phyloP scores from a whole-genome alignment of 2,797 vertebrate genomes.

The Pygocentrus nattereri region DNA sequence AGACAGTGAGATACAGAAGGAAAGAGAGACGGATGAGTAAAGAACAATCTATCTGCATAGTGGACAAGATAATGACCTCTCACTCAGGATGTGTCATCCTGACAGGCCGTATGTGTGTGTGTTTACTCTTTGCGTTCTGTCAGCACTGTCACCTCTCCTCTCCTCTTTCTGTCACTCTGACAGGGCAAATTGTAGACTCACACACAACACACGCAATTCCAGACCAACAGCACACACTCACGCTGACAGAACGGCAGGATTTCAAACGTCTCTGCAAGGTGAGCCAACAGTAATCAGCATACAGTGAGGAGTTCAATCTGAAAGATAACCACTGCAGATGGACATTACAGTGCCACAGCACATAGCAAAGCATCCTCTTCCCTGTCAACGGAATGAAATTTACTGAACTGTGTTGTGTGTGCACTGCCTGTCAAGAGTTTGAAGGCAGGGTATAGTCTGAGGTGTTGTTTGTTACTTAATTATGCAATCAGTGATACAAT shows the following conservation, averaged over 20 bases:
- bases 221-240: constrained; percentile 9
- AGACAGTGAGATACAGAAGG: background rate
- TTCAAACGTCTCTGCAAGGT: constrained; percentile 15
- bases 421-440: background rate
- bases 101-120: constrained; percentile 16
- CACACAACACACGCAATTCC: constrained; percentile 21
- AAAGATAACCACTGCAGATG: background rate
- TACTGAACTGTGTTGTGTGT: background rate
- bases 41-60: background rate
- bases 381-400: background rate
- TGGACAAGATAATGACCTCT: constrained; percentile 38
- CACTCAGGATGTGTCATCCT: constrained; percentile 17
- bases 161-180: constrained; percentile 33
- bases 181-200: constrained; percentile 36
- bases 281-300: constrained; percentile 40
- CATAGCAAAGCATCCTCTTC: background rate
- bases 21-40: background rate
- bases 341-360: background rate
- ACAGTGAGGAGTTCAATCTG: constrained; percentile 20
- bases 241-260: constrained; percentile 38
- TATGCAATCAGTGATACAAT: no score
- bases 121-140: constrained; percentile 31
- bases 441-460: no score
- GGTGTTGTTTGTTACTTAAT: no score
- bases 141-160: constrained; percentile 22